Evolutionary conservation across 2,797 vertebrate species (phyloP).

Genomic region (Brotula barbata): DNA sequence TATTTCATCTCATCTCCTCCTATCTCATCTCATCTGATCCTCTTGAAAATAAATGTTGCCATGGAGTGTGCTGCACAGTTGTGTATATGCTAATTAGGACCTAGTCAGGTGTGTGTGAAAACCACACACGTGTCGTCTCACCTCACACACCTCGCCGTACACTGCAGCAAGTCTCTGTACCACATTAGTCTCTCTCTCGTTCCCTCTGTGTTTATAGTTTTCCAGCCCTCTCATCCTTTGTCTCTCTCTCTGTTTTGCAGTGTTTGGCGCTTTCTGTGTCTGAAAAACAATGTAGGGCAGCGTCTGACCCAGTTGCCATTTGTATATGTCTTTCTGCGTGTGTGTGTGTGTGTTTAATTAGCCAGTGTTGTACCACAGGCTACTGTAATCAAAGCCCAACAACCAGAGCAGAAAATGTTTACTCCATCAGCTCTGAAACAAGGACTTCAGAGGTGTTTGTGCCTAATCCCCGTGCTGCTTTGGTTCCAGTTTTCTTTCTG

Average conservation of each 20-base stretch:
- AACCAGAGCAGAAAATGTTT: slow-evolving; percentile 59
- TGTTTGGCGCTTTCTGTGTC: slow-evolving; percentile 62
- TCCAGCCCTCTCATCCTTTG: slow-evolving; percentile 11
- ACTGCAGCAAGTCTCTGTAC: too few species aligned
- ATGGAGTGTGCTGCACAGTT: too few species aligned
- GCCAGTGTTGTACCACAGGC: slow-evolving; percentile 61
- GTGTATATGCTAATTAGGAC: too few species aligned
- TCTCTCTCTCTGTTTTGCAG: slow-evolving; percentile 45
- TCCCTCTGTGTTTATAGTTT: slow-evolving; percentile 44
- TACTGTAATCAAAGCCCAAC: slow-evolving; percentile 61
- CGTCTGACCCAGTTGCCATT: slow-evolving; percentile 78
- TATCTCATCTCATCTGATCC: too few species aligned
- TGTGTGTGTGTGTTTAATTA: slow-evolving; percentile 65
- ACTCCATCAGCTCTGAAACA: slow-evolving; percentile 58
- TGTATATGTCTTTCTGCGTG: slow-evolving; percentile 27
- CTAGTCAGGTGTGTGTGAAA: too few species aligned
- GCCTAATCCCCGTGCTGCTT: slow-evolving; percentile 26
- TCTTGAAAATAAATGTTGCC: too few species aligned
- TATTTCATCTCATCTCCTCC: too few species aligned
- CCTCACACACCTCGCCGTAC: too few species aligned
- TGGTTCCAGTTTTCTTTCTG: neutral
- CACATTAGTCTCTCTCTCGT: slow-evolving; percentile 27
- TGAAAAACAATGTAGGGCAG: slow-evolving; percentile 75
- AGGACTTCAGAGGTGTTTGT: slow-evolving; percentile 45
- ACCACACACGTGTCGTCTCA: too few species aligned